Conservation (phyloP, 92 coral and sea anemone species). For the Parazoanthus swiftii region DNA sequence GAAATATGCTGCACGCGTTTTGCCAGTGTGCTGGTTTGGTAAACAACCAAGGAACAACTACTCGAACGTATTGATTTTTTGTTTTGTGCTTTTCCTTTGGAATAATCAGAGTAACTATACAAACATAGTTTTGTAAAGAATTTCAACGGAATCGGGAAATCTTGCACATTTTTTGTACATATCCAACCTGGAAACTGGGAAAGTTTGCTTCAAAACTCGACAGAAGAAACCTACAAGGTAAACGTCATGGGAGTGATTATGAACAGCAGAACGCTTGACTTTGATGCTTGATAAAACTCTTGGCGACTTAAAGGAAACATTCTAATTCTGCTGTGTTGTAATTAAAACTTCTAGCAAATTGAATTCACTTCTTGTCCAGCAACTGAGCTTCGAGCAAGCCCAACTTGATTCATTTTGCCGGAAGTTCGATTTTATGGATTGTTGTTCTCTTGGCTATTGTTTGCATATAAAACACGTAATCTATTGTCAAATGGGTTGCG, state of each 20-base stretch:
- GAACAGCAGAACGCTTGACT: neutral
- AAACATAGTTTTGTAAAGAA: neutral
- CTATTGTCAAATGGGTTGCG: neutral
- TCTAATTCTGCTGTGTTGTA: neutral
- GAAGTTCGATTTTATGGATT: neutral
- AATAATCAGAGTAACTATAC: too few species aligned
- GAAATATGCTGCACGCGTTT: neutral
- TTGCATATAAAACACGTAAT: neutral
- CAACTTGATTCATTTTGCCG: constrained; percentile 2
- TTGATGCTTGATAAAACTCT: neutral
- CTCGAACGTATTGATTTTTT: neutral
- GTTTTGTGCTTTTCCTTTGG: neutral
- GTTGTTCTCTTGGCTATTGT: neutral
- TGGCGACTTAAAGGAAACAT: neutral
- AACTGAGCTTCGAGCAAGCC: constrained; percentile 5
- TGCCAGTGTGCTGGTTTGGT: neutral
- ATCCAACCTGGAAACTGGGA: neutral
- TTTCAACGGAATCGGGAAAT: neutral
- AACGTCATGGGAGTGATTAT: neutral
- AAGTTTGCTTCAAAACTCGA: constrained; percentile 1
- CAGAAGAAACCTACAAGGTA: neutral
- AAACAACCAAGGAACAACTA: neutral
- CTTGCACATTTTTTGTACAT: neutral
- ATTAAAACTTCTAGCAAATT: neutral
- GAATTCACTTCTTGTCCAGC: neutral